Percentiles rank a stretch among this genome's conserved stretches.
phyloP scores from a whole-genome alignment of 2,797 vertebrate genomes.

The Thalassophryne amazonica region DNA sequence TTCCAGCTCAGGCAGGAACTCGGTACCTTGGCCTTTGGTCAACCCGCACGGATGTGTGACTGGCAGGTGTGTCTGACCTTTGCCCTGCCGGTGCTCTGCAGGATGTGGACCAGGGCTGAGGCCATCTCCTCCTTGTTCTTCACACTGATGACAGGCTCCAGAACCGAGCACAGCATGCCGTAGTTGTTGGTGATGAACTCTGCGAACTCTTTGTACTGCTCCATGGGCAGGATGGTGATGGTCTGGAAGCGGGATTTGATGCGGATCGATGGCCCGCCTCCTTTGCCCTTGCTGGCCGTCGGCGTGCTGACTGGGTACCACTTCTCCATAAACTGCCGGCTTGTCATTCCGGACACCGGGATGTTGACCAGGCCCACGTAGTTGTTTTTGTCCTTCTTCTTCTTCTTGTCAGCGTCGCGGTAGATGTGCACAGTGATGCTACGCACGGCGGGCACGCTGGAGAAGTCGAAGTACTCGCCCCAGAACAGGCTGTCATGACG shows the following conservation, averaged over 20 bases:
- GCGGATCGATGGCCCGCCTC: slow-evolving; percentile 89
- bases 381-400: slow-evolving; percentile 97
- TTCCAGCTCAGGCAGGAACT: no score
- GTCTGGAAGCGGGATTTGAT: slow-evolving; percentile 95
- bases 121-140: slow-evolving; percentile 96
- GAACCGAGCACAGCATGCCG: slow-evolving; percentile 88
- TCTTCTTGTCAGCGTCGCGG: slow-evolving; percentile 93
- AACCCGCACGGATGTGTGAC: no score
- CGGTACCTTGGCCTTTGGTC: no score
- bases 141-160: slow-evolving; percentile 96
- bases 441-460: slow-evolving; percentile 81
- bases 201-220: slow-evolving; percentile 97
- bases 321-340: slow-evolving; percentile 92
- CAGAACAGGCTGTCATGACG: slow-evolving; percentile 94
- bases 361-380: slow-evolving; percentile 95
- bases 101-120: slow-evolving; percentile 92
- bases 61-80: slow-evolving; percentile 75
- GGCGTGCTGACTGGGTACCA: slow-evolving; percentile 97
- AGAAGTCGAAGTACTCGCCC: slow-evolving; percentile 96
- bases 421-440: slow-evolving; percentile 95
- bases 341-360: slow-evolving; percentile 82
- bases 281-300: slow-evolving; percentile 86
- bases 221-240: slow-evolving; percentile 93
- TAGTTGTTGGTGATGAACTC: slow-evolving; percentile 96
- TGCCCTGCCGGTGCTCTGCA: slow-evolving; percentile 93